Base-by-base conservation (phyloP, 2,797 vertebrate species). In the Merluccius polli region DNA sequence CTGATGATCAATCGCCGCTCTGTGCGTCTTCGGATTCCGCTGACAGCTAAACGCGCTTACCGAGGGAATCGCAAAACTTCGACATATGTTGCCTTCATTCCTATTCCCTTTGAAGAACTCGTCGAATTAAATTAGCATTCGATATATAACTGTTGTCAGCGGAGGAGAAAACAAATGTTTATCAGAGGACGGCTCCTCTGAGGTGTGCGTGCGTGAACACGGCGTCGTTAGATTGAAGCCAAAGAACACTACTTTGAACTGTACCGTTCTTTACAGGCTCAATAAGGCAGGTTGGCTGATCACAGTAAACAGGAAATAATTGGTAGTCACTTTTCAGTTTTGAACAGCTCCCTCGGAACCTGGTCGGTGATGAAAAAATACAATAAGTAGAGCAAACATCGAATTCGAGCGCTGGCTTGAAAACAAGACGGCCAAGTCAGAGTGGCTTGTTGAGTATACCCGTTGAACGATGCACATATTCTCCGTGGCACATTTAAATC, bases 111-210 rank as follows among this genome's bases (percentile, higher is more conserved):
- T 82, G 76, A 84, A 73, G 74, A 80, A 72, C 36, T 31, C 63
- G 52, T 71, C 73, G n/a, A 75, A 80, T 75, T 75, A 82, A 84
- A 86, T 81, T 75, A 82, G 76, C 83, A 86, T 88, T 80, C 82
- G 84, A 86, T 80, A 77, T 79, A 82, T 79, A 84, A 78, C 73
- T 73, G 78, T 79, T 74, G 73, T 80, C 71, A 30, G 71, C 67
- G 71, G 74, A 18, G 67, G 67, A 12, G 27, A 21, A 18, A 16
- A 75, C 75, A 38, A 79, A 81, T 75, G 80, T 78, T 82, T 78
- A 71, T 72, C 21, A 11, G 33, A 15, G 16, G 48, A 36, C 2
- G 71, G 52, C 9, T 30, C 33, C 36, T 70, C 33, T 71, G 32
- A 81, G 65, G 41, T 27, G 33, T 15, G 8, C 27, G 41, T 65